Base-by-base conservation (phyloP, 1,140 invertebrate species). In the Probaryconus sp. region DNA sequence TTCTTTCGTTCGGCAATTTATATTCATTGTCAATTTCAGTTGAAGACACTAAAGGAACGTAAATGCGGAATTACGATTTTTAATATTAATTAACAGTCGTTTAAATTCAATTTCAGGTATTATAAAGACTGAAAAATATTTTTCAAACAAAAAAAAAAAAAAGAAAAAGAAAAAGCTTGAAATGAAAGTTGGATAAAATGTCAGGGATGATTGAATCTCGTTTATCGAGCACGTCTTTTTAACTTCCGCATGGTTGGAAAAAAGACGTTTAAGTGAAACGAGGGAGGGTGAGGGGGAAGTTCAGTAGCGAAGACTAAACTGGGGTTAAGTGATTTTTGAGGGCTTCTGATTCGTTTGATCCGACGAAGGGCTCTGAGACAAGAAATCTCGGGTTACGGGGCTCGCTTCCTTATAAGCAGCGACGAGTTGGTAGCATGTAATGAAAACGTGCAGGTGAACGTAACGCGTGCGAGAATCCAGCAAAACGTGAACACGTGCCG, bases 401-500 rank as follows among this genome's bases (percentile, higher is more conserved):
- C 10, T 10, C 28, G 38, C 20, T 26, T 20, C 33, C 31, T 37
- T 21, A 53, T n/a, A n/a, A n/a, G n/a, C n/a, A n/a, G n/a, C n/a
- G n/a, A n/a, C n/a, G n/a, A n/a, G n/a, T n/a, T n/a, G 61, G 56
- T 64, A 43, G 30, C 14, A 21, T 35, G 21, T 24, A 42, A 58
- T 50, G 47, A 42, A 68, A 42, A 38, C 10, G 18, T 11, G 33
- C 16, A 40, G 17, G 18, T 38, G 30, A 63, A 63, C 45, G 47
- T 28, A 45, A 75, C 65, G 58, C 67, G 65, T 69, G 70, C 71
- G 61, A 55, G 53, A 75, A 75, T 74, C 67, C 67, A 58, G 58
- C 58, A 74, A 74, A 64, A 64, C 13, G 61, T 43, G 28, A 33
- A 76, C 69, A 63, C 77, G 73, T 79, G 77, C 69, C 60, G 65